A percentile compares a stretch with the other conserved stretches of the same genome.
phyloP scores from a whole-genome alignment of 2,888 invertebrate species.

The Drosophila meridiana region DNA sequence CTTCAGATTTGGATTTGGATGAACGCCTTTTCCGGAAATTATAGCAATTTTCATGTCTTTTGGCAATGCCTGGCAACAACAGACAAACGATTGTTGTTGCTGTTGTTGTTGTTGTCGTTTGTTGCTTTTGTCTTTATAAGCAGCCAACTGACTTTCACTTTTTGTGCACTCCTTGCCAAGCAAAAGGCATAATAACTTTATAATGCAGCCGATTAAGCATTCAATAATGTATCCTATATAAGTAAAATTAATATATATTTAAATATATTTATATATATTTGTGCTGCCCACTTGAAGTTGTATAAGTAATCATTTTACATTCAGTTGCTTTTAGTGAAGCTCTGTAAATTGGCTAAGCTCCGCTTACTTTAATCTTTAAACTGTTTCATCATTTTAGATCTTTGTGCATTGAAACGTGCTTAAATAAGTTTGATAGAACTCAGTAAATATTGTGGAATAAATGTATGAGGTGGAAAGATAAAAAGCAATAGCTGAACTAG shows the following conservation, averaged over 20 bases:
- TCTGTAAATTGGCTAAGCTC: too few species aligned
- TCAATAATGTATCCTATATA: conserved; percentile 9
- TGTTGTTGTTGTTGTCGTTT: conserved; percentile 7
- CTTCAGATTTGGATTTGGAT: conserved; percentile 35
- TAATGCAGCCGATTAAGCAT: conserved; percentile 10
- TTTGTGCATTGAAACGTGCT: neutral
- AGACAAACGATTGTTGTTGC: conserved; percentile 30
- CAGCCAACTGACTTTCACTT: conserved; percentile 53
- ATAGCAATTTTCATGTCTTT: conserved; percentile 72
- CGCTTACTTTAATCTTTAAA: neutral
- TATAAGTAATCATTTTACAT: neutral
- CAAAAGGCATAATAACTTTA: conserved; percentile 20
- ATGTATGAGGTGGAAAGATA: neutral
- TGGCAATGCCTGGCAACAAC: conserved; percentile 33
- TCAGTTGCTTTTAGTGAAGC: neutral
- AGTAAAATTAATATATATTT: neutral
- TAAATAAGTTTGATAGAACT: too few species aligned
- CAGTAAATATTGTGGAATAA: neutral
- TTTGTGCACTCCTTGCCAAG: conserved; percentile 26
- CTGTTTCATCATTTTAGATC: neutral
- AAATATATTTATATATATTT: neutral
- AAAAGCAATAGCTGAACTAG: neutral
- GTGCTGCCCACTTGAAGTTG: neutral
- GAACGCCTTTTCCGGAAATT: conserved; percentile 75
- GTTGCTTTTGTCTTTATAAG: conserved; percentile 16